A percentile compares a stretch with the other conserved stretches of the same genome.
phyloP scores from a whole-genome alignment of 37 sponge, comb jelly and placozoan genomes.

The Hormiphora californensis region DNA sequence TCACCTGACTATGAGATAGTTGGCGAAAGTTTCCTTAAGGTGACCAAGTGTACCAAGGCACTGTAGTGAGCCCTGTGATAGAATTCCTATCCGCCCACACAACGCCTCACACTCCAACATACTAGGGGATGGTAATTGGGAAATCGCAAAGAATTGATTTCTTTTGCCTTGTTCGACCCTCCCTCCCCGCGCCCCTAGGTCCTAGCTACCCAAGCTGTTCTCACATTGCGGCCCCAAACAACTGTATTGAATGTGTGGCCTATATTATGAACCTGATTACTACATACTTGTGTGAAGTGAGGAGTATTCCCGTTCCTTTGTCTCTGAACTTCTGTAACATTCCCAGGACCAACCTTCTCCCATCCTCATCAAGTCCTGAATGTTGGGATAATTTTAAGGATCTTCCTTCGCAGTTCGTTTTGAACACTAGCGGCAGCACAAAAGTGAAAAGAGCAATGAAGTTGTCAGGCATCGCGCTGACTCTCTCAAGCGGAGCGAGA shows the following conservation, averaged over 20 bases:
- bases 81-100: not conserved
- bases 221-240: not conserved
- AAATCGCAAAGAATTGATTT: too few species aligned
- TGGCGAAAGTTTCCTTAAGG: not conserved
- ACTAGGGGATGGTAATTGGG: not conserved
- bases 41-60: not conserved
- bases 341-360: not conserved
- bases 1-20: not conserved
- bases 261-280: not conserved
- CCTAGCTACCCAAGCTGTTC: too few species aligned
- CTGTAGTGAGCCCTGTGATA: not conserved
- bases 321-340: not conserved
- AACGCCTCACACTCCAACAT: not conserved
- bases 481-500: too few species aligned
- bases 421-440: too few species aligned
- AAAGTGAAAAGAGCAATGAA: too few species aligned
- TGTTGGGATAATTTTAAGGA: too few species aligned
- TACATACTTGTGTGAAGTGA: slow-evolving; percentile 26
- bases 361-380: slow-evolving; percentile 14
- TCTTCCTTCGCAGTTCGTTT: too few species aligned
- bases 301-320: not conserved
- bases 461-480: too few species aligned
- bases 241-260: not conserved
- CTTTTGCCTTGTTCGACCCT: too few species aligned
- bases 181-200: too few species aligned